phyloP scores from a whole-genome alignment of 2,113 vertebrate species.

The Gadus chalcogrammus region DNA sequence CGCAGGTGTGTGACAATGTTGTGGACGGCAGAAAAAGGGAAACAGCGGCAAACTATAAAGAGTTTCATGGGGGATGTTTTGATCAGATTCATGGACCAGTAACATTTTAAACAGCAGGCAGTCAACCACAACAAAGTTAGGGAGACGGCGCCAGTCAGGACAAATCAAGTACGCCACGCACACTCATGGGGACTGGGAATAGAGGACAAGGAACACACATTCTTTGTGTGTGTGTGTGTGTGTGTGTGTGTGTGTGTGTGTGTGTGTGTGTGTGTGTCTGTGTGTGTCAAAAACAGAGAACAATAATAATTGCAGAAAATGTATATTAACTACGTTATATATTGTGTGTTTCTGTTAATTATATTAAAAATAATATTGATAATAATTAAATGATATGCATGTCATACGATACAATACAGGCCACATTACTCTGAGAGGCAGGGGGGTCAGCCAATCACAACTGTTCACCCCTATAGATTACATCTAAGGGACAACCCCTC shows the following conservation, averaged over 20 bases:
- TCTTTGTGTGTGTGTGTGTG: background rate
- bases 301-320: too few species aligned
- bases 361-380: background rate
- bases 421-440: too few species aligned
- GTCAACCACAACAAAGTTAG: constrained; percentile 24
- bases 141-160: constrained; percentile 17
- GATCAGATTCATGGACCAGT: constrained; percentile 64
- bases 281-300: too few species aligned
- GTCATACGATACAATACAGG: too few species aligned
- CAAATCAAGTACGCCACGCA: constrained; percentile 20
- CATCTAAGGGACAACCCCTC: too few species aligned
- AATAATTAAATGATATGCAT: background rate
- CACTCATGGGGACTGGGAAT: too few species aligned
- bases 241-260: too few species aligned
- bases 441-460: too few species aligned
- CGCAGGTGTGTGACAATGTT: constrained; percentile 29
- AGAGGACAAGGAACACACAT: background rate
- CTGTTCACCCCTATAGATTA: too few species aligned
- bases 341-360: too few species aligned
- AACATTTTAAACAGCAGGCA: constrained; percentile 59
- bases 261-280: too few species aligned
- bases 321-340: too few species aligned
- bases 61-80: constrained; percentile 62
- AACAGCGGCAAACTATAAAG: constrained; percentile 59
- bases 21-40: constrained; percentile 32